Conservation (phyloP, 1,140 invertebrate species). For the Zaprionus inermis region DNA sequence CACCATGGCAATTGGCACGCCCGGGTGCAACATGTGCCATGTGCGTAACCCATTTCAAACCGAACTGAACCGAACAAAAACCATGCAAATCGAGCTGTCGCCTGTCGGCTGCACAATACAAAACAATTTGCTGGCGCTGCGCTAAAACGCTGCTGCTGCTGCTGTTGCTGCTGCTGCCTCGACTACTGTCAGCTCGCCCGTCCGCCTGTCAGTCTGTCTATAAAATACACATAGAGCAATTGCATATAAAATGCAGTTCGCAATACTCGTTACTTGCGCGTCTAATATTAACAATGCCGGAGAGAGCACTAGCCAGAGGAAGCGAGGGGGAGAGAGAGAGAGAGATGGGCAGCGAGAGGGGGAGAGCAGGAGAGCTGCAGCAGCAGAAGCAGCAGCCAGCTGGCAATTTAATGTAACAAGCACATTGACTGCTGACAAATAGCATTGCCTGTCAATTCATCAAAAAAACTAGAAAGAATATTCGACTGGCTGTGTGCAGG, state of each 20-base stretch:
- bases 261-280: slow-evolving; percentile 66
- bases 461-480: slow-evolving; percentile 53
- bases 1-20: slow-evolving; percentile 67
- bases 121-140: slow-evolving; percentile 74
- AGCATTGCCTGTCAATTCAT: slow-evolving; percentile 83
- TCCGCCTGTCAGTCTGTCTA: slow-evolving; percentile 62
- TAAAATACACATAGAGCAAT: slow-evolving; percentile 61
- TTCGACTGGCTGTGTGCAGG: background rate
- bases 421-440: slow-evolving; percentile 84
- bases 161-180: slow-evolving; percentile 6
- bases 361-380: slow-evolving; percentile 10
- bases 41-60: slow-evolving; percentile 74
- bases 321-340: background rate
- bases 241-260: slow-evolving; percentile 75
- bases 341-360: background rate
- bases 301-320: slow-evolving; percentile 26
- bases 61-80: slow-evolving; percentile 38
- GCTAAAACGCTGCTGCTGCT: slow-evolving; percentile 8
- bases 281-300: slow-evolving; percentile 74
- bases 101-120: slow-evolving; percentile 72
- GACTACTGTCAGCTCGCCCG: slow-evolving; percentile 31
- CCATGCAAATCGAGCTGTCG: slow-evolving; percentile 73
- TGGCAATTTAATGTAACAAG: slow-evolving; percentile 83
- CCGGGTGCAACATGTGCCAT: slow-evolving; percentile 50
- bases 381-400: slow-evolving; percentile 55